These are phyloP conservation scores for Branchipolynoe longqiensis DNA, from an alignment of 2,888 invertebrate species.

Conservation along the genomic window DNA sequence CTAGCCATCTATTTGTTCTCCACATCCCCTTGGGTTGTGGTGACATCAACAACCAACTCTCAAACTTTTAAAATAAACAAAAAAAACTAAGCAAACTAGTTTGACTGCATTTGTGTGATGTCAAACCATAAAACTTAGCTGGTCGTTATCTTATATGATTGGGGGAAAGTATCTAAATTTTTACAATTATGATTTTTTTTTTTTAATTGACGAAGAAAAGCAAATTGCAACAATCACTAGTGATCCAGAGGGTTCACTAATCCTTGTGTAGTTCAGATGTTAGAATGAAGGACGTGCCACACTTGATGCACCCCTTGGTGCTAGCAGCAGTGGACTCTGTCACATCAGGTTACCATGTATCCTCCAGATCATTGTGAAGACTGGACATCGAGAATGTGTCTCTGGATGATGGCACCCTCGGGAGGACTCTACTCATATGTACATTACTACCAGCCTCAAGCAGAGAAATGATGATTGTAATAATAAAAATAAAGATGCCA, in stretches of 20 bases:
- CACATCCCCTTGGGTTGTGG: slow-evolving; percentile 17
- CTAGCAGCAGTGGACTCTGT: slow-evolving; percentile 15
- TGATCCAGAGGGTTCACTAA: slow-evolving; percentile 38
- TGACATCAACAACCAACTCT: neutral
- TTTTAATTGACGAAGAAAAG: neutral
- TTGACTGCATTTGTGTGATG: slow-evolving; percentile 23
- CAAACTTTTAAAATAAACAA: slow-evolving; percentile 32
- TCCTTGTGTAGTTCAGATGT: slow-evolving; percentile 31
- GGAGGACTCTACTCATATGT: neutral
- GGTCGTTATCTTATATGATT: neutral
- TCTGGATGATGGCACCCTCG: neutral
- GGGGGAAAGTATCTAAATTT: neutral
- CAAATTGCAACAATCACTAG: neutral
- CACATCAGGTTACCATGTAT: slow-evolving; percentile 1
- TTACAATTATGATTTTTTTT: neutral
- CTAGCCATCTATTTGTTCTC: too few relatives aligned
- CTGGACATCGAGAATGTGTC: neutral
- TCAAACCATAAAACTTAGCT: slow-evolving; percentile 2
- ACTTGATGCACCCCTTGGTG: slow-evolving; percentile 20
- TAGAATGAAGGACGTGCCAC: slow-evolving; percentile 19
- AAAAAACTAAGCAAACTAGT: slow-evolving; percentile 30
- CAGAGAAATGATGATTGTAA: too few relatives aligned
- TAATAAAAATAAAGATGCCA: slow-evolving; percentile 54
- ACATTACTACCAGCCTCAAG: slow-evolving; percentile 45
- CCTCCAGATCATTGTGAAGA: neutral